Conservation (phyloP, 2,888 invertebrate genomes). For the Periphyllus acericola region DNA sequence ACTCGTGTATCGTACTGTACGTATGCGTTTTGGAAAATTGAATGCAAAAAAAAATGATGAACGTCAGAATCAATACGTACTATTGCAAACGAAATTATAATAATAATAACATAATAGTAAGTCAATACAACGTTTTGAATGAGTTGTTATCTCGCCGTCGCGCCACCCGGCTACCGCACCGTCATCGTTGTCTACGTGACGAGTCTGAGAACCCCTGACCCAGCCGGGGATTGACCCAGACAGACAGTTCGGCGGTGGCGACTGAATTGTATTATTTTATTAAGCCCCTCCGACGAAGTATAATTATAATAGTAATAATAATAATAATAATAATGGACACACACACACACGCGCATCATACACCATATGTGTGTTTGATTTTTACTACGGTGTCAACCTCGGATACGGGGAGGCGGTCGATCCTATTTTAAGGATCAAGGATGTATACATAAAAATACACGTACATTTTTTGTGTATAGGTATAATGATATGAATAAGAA, state of each 20-base stretch:
- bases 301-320: constrained; percentile 23
- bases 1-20: no score
- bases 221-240: constrained; percentile 52
- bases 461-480: neutral
- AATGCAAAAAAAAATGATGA: no score
- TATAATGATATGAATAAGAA: constrained; percentile 17
- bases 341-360: neutral
- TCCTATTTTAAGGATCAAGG: constrained; percentile 45
- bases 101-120: no score
- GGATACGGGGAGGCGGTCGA: neutral
- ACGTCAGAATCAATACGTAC: no score
- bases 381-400: neutral
- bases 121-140: no score
- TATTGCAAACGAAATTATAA: no score
- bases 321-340: constrained; percentile 42
- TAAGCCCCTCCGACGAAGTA: constrained; percentile 3
- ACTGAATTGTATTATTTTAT: constrained; percentile 40
- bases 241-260: constrained; percentile 31
- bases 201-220: constrained; percentile 46
- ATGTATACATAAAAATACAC: neutral
- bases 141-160: neutral
- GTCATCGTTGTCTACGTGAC: neutral
- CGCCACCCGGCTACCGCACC: neutral
- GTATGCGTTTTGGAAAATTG: no score
- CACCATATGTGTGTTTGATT: neutral